A percentile compares a stretch with the other conserved stretches of the same genome.
These are phyloP conservation scores for Andrena hattorfiana DNA, from an alignment of 2,888 invertebrate species.

Conservation along the genomic window DNA sequence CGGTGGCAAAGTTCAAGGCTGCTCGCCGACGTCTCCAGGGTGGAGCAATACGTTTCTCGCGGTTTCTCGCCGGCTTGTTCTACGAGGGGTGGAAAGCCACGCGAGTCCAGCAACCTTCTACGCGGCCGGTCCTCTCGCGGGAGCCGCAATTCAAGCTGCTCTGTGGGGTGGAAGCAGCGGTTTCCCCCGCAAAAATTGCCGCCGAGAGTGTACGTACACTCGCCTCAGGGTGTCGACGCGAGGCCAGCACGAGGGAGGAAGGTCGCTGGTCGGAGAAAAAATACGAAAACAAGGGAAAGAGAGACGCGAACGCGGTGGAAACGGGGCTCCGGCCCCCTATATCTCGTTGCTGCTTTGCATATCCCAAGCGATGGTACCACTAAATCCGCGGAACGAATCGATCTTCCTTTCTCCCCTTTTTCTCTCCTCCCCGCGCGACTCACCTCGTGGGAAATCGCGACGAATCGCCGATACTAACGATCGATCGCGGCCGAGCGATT, in stretches of 20 bases:
- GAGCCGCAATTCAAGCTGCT: conserved; percentile 64
- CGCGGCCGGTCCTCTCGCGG: conserved; percentile 55
- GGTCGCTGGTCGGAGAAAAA: conserved; percentile 13
- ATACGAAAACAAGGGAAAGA: conserved; percentile 18
- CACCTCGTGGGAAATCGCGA: conserved; percentile 72
- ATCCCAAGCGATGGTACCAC: conserved; percentile 74
- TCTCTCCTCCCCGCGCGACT: conserved; percentile 1
- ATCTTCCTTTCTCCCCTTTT: conserved; percentile 53
- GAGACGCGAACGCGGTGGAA: conserved; percentile 22
- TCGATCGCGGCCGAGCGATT: conserved; percentile 52
- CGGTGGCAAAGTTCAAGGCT: conserved; percentile 53
- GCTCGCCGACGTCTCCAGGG: conserved; percentile 31
- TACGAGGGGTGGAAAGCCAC: conserved; percentile 3
- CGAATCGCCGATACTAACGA: conserved; percentile 64
- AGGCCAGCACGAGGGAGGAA: not conserved
- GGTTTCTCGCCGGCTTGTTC: conserved; percentile 20
- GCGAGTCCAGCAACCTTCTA: conserved; percentile 14
- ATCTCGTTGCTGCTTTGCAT: conserved; percentile 74
- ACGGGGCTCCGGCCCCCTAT: conserved; percentile 48
- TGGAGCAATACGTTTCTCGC: conserved; percentile 45
- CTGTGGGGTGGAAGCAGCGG: conserved; percentile 46
- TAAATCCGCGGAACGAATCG: conserved; percentile 73
- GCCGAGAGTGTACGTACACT: conserved; percentile 48
- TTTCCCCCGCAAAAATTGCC: conserved; percentile 66
- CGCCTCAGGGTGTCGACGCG: conserved; percentile 29